Evolutionary conservation across 2,888 invertebrate genomes (phyloP), one percentile per base, ranked within the genome.

Genomic region (Troglohyphantes excavatus): DNA sequence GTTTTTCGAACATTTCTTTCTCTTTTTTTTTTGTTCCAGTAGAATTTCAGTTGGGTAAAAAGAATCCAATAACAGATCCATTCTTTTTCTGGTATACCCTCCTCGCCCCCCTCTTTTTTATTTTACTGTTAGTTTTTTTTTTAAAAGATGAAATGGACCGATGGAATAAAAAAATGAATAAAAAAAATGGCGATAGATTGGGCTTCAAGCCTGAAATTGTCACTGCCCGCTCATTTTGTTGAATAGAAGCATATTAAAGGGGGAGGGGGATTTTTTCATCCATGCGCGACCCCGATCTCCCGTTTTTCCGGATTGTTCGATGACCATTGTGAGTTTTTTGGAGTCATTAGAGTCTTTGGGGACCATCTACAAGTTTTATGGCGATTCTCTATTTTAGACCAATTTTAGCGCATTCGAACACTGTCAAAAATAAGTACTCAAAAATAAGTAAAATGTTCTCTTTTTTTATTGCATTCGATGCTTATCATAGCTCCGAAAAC

Each of bases 181-280:
- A n/a, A 46, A 26, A 39, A 39, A 65, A 63, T 29, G 21, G 68
- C 68, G 82, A 89, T 89, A 89, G 88, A 68, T 76, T 89, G 88
- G 61, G 70, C 75, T 82, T 83, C 88, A 82, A 82, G 59, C 82
- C 88, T 89, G 88, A 83, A 89, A 89, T 76, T 89, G 88, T 83
- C 82, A 89, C 67, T 81, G 79, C 33, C 73, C 76, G 27, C 87
- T 63, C 88, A 75, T 88, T 88, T 81, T 67, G 53, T 82, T 81
- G 88, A 88, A 88, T 88, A 81, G 82, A 82, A 88, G 67, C 88
- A 88, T 88, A 88, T 88, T 88, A 88, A 63, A 87, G 73, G 76
- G 72, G 53, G 65, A 72, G 63, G 17, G 39, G 33, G 43, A 13
- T 46, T 19, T 73, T 43, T 43, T 13, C 68, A 19, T n/a, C 39